Base-by-base conservation (phyloP, 37 sponge, comb jelly and placozoan species). In the Agelas oroides region DNA sequence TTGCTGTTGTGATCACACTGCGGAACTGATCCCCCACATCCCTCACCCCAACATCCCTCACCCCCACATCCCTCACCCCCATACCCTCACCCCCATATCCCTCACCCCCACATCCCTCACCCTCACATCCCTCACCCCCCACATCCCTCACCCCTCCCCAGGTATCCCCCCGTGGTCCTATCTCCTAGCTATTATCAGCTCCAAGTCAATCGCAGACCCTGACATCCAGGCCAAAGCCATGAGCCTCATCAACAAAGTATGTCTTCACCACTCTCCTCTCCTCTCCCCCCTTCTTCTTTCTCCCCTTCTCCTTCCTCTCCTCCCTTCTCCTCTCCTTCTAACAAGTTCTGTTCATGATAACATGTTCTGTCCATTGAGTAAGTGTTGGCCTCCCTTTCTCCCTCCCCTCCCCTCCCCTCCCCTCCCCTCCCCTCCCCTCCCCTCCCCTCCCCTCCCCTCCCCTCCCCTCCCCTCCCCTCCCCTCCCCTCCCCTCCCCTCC, bases 171-270 rank as follows among this genome's bases (percentile, higher is more conserved):
- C 93, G 0, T 95, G 93, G 90, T 32, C 66, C 23, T 34, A 71
- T 17, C 73, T 92, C 16, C 53, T 88, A 27, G 52, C 75, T 23
- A 40, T 95, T 18, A 38, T 95, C 18, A 27, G 58, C 25, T 87
- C 89, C 59, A 88, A 91, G 55, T 89, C 92, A 18, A 37, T 77
- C 0, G 83, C 77, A 25, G 96, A 89, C 23, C 41, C 79, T 11
- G 91, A 86, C 77, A 75, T 92, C 20, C 87, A 87, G 66, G 71
- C 84, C 24, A 86, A 87, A 73, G 91, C 89, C 11, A 86, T 95
- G 90, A 89, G 80, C 25, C 87, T 95, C 23, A 85, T 95, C 46
- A 92, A 89, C 71, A 92, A 66, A 85, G 96, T 95, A 65, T 5
- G 86, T 83, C 28, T 19, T 55, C 69, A 2, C 33, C 23, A 0